These are phyloP conservation scores for Trinorchestia longiramus DNA, from an alignment of 1,140 invertebrate species.

Conservation along the genomic window DNA sequence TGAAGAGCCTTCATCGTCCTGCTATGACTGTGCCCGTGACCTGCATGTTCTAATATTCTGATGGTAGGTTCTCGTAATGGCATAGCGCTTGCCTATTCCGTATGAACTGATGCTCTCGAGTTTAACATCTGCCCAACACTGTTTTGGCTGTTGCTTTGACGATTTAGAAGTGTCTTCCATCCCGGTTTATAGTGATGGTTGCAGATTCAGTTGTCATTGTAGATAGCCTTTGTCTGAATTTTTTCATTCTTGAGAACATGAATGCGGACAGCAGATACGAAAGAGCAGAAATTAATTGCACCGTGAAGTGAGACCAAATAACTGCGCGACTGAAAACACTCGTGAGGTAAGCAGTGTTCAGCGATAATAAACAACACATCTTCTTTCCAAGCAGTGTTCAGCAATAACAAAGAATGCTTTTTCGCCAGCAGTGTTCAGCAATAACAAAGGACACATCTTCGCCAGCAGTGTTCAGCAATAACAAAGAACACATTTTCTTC, in stretches of 20 bases:
- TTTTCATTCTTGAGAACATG: background rate
- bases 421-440: no score
- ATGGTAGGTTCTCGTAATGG: background rate
- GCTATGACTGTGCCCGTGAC: background rate
- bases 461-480: no score
- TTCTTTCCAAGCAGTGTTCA: no score
- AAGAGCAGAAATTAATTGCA: background rate
- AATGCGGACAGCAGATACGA: background rate
- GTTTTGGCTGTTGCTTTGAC: background rate
- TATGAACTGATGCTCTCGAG: background rate
- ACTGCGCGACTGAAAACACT: background rate
- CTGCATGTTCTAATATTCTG: background rate
- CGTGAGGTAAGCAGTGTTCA: background rate
- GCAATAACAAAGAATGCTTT: no score
- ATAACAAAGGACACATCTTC: no score
- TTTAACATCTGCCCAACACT: background rate
- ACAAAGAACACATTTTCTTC: no score
- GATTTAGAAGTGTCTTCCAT: background rate
- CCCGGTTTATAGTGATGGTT: background rate
- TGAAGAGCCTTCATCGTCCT: background rate
- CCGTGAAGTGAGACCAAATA: background rate
- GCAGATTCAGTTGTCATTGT: background rate
- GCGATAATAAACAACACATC: background rate
- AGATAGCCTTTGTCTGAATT: background rate
- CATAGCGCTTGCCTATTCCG: background rate